Evolutionary conservation across 2,888 invertebrate species (phyloP).

Genomic region (Anodontia alba): DNA sequence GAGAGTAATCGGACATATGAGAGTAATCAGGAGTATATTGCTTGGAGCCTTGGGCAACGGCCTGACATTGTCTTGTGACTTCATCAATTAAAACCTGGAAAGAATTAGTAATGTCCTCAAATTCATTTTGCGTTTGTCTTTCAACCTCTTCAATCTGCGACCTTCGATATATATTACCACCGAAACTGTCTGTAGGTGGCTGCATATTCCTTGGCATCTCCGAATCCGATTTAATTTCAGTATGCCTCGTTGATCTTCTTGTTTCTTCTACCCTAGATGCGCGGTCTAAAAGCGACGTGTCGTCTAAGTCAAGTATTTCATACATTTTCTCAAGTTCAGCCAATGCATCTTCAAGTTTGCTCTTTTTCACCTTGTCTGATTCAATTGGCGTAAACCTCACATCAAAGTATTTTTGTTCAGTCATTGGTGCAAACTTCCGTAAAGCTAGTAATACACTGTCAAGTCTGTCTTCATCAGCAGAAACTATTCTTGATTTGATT

Average conservation of each 20-base stretch:
- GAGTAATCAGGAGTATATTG: background rate
- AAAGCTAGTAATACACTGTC: slow-evolving; percentile 77
- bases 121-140: slow-evolving; percentile 74
- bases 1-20: background rate
- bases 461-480: slow-evolving; percentile 75
- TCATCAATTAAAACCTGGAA: slow-evolving; percentile 78
- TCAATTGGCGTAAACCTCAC: slow-evolving; percentile 67
- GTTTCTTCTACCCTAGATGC: slow-evolving; percentile 60
- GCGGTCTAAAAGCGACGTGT: slow-evolving; percentile 64
- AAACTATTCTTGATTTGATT: slow-evolving; percentile 75
- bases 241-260: background rate
- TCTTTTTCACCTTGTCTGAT: slow-evolving; percentile 67
- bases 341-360: slow-evolving; percentile 79
- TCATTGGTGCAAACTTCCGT: slow-evolving; percentile 74
- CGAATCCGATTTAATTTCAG: background rate
- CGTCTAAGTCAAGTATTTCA: slow-evolving; percentile 74
- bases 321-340: slow-evolving; percentile 81
- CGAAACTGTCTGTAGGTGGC: slow-evolving; percentile 9
- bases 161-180: slow-evolving; percentile 31
- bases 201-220: background rate
- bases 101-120: slow-evolving; percentile 77
- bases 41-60: slow-evolving; percentile 44
- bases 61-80: slow-evolving; percentile 61
- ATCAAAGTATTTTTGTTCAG: slow-evolving; percentile 66
- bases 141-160: slow-evolving; percentile 67